Base-by-base conservation (phyloP, 1,140 invertebrate genomes). In the Brachionus manjavacas region DNA sequence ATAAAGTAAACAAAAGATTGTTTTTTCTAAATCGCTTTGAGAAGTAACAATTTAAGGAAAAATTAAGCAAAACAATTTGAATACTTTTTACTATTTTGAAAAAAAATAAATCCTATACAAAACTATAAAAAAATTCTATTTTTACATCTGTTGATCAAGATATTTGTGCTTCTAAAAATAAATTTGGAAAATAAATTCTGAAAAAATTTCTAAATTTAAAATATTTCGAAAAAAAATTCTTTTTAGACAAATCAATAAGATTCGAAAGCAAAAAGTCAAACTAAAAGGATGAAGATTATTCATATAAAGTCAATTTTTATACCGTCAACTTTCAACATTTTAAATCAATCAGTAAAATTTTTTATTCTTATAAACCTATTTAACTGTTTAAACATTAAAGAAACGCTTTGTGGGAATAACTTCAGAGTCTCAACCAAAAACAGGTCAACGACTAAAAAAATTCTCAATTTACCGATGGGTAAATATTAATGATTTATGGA, bases 381-480 rank as follows among this genome's bases (percentile, higher is more conserved):
- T 68, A 68, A 25, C 12, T 25, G 4, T 72, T 41, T 41, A 6
- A 72, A 20, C n/a, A 68, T 16, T 80, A 41, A n/a, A 80, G 46
- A 31, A 49, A n/a, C 39, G 43, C 25, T 80, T 80, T 14, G n/a
- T 23, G 4, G 79, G 31, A 43, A 76, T 12, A 41, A 11, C 23
- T n/a, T 12, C 72, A 25, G 31, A 12, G 9, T 6, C 28, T 31
- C 16, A 60, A 20, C 49, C 49, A 79, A 60, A 84, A 46, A 79
- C 76, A 43, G 76, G 85, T 25, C 86, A 87, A 4, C 85, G 92
- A 85, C 89, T 94, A 11, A 97, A 96, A 89, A 94, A 93, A 70
- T 95, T 97, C 88, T 92, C 93, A 3, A 92, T 98, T 83, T 97
- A 97, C 87, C 92, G 95, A 94, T 78, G 20, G 28, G 94, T 76